These are phyloP conservation scores for Sebastes trivittatus DNA, from an alignment of 2,797 vertebrate genomes.

Conservation along the genomic window DNA sequence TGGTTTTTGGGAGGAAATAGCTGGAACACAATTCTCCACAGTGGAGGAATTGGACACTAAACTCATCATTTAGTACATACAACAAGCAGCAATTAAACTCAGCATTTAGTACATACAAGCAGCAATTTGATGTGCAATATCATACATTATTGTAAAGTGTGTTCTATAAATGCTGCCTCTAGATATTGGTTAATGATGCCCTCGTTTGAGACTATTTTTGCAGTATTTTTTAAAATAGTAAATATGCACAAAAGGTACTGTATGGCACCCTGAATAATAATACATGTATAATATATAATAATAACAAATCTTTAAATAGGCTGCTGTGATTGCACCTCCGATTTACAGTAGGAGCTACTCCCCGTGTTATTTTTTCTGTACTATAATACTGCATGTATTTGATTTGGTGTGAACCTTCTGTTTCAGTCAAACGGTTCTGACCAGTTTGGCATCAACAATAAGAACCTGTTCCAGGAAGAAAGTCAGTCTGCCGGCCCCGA, in stretches of 20 bases:
- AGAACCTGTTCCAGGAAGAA: conserved; percentile 90
- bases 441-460: conserved; percentile 87
- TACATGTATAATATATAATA: too few relatives aligned
- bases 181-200: not conserved
- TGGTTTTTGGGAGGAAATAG: conserved; percentile 22
- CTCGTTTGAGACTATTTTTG: not conserved
- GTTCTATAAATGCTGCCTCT: not conserved
- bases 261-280: not conserved
- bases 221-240: not conserved
- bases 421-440: conserved; percentile 88
- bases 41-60: not conserved
- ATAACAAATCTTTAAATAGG: too few relatives aligned
- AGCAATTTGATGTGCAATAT: not conserved
- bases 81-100: not conserved
- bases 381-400: not conserved
- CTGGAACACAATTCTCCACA: not conserved
- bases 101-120: not conserved
- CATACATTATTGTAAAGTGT: not conserved
- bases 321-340: too few relatives aligned
- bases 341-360: too few relatives aligned
- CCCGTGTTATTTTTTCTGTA: not conserved
- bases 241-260: not conserved
- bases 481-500: conserved; percentile 82
- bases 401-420: not conserved
- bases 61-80: not conserved